phyloP scores from a whole-genome alignment of 1,140 invertebrate species.

The Thaumetopoea pityocampa region DNA sequence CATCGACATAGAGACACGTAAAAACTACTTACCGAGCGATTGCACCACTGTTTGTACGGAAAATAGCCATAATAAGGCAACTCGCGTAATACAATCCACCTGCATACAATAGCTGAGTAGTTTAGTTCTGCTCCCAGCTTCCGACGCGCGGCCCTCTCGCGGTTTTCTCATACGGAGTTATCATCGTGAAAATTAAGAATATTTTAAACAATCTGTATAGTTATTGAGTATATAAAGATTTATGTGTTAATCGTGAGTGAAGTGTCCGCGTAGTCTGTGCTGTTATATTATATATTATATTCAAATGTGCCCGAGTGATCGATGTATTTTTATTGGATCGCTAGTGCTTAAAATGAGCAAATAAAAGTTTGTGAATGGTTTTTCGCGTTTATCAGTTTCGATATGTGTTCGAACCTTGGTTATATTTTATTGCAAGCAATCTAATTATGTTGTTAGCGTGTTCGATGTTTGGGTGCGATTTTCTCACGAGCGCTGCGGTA shows the following conservation, averaged over 20 bases:
- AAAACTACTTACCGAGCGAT: conserved; percentile 33
- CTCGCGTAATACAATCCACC: conserved; percentile 62
- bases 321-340: conserved; percentile 11
- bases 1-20: conserved; percentile 12
- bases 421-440: conserved; percentile 34
- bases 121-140: conserved; percentile 61
- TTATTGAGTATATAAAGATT: conserved; percentile 5
- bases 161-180: conserved; percentile 24
- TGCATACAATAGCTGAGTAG: conserved; percentile 68
- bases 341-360: conserved; percentile 5
- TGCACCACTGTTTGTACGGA: conserved; percentile 65
- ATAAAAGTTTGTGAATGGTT: conserved; percentile 20
- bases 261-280: no score
- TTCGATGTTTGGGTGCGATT: conserved; percentile 27
- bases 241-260: conserved; percentile 6
- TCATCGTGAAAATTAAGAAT: conserved; percentile 19
- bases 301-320: no score
- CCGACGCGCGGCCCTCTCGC: conserved; percentile 55
- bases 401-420: conserved; percentile 30
- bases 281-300: no score
- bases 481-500: conserved; percentile 25
- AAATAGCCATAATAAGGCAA: conserved; percentile 66
- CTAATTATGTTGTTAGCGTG: conserved; percentile 29
- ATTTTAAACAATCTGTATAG: conserved; percentile 11
- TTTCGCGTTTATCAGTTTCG: conserved; percentile 24